Conservation (phyloP, 1,140 invertebrate genomes). For the Bemisia tabaci region DNA sequence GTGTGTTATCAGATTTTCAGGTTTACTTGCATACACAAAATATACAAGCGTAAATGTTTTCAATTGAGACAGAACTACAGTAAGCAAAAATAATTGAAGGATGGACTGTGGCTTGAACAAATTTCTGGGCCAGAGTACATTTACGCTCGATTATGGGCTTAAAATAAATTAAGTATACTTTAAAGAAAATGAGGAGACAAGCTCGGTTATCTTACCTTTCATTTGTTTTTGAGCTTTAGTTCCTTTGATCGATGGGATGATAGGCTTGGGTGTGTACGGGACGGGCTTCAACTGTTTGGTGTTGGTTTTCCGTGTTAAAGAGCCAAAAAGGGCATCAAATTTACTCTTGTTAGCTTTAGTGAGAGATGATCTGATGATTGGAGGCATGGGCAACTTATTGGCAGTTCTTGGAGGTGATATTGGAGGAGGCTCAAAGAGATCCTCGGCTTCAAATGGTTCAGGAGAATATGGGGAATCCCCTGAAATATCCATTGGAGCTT, state of each 20-base stretch:
- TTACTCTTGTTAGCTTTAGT: slow-evolving; percentile 28
- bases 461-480: slow-evolving; percentile 69
- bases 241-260: slow-evolving; percentile 14
- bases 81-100: too few relatives aligned
- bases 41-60: too few relatives aligned
- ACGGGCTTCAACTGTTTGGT: neutral
- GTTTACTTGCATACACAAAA: too few relatives aligned
- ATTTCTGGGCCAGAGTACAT: too few relatives aligned
- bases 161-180: too few relatives aligned
- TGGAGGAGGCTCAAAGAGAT: slow-evolving; percentile 69
- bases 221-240: slow-evolving; percentile 20
- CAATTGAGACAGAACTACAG: too few relatives aligned
- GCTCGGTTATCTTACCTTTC: slow-evolving; percentile 23
- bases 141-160: too few relatives aligned
- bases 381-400: neutral
- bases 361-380: neutral
- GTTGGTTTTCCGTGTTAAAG: slow-evolving; percentile 12
- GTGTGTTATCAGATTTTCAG: too few relatives aligned
- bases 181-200: too few relatives aligned
- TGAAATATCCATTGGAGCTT: slow-evolving; percentile 16
- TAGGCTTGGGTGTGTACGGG: slow-evolving; percentile 7
- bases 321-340: slow-evolving; percentile 42
- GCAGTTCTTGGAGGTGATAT: slow-evolving; percentile 19
- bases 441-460: slow-evolving; percentile 66
- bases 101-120: too few relatives aligned